Conservation (phyloP, 2,113 vertebrate genomes). For the Candoia aspera region DNA sequence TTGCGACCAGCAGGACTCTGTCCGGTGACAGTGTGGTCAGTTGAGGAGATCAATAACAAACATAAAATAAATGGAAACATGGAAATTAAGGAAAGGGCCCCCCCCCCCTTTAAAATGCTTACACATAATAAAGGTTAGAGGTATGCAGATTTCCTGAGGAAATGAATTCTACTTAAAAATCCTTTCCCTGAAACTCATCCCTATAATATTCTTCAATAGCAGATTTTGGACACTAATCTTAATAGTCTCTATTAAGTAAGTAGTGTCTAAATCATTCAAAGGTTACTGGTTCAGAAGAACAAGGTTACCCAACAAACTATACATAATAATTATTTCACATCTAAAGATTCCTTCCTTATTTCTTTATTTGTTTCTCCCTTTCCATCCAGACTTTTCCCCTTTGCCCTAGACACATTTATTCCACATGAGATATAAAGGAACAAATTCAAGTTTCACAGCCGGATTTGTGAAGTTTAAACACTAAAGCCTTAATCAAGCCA, state of each 20-base stretch:
- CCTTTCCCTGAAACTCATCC: not conserved
- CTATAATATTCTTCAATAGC: not conserved
- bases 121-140: not conserved
- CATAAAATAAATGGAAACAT: no score
- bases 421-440: not conserved
- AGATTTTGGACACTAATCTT: not conserved
- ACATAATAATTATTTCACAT: not conserved
- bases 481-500: slow-evolving; percentile 1
- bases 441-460: not conserved
- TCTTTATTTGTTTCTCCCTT: not conserved
- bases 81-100: no score
- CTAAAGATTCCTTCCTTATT: not conserved
- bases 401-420: not conserved
- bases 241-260: not conserved
- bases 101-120: no score
- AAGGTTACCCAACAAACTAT: not conserved
- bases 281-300: not conserved
- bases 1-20: no score
- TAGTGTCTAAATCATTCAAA: not conserved
- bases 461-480: slow-evolving; percentile 31
- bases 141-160: not conserved
- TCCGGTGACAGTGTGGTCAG: no score
- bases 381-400: not conserved
- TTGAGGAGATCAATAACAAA: no score
- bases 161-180: not conserved